A percentile compares a stretch with the other conserved stretches of the same genome.
phyloP scores from a whole-genome alignment of 2,888 invertebrate species.

The Sarcophaga variegata region DNA sequence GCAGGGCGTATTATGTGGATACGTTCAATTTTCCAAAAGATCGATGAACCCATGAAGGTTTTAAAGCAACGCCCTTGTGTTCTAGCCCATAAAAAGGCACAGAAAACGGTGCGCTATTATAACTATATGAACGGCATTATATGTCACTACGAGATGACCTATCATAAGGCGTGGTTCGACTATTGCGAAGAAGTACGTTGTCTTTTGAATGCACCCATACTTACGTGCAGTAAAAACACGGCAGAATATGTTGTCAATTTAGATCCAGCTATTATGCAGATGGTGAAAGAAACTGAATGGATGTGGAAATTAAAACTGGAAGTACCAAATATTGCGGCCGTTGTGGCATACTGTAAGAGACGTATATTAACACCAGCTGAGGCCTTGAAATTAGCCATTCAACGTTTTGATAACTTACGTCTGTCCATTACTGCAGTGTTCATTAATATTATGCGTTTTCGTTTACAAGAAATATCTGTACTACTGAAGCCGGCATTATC shows the following conservation, averaged over 20 bases:
- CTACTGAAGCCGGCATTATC: constrained; percentile 89
- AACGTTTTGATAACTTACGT: constrained; percentile 85
- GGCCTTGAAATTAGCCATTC: constrained; percentile 85
- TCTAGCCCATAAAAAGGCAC: constrained; percentile 86
- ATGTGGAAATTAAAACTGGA: constrained; percentile 89
- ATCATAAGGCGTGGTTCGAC: constrained; percentile 91
- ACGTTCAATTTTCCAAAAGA: constrained; percentile 88
- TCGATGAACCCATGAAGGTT: constrained; percentile 88
- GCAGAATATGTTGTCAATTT: constrained; percentile 88
- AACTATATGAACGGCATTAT: constrained; percentile 91
- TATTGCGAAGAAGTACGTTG: constrained; percentile 87
- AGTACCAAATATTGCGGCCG: constrained; percentile 89
- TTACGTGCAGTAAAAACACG: constrained; percentile 85
- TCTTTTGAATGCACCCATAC: constrained; percentile 86
- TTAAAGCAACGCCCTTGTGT: constrained; percentile 80
- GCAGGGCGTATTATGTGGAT: constrained; percentile 93
- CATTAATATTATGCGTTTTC: constrained; percentile 86
- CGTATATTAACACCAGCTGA: constrained; percentile 86
- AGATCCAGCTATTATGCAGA: constrained; percentile 87
- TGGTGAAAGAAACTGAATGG: constrained; percentile 90
- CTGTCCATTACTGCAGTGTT: constrained; percentile 83
- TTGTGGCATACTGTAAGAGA: constrained; percentile 88
- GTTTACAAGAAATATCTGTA: constrained; percentile 86
- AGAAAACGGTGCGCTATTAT: constrained; percentile 88
- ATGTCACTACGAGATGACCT: constrained; percentile 91